Percentiles rank a stretch among this genome's conserved stretches.
phyloP scores from a whole-genome alignment of 1,140 invertebrate genomes.

The Frieseomelitta varia region DNA sequence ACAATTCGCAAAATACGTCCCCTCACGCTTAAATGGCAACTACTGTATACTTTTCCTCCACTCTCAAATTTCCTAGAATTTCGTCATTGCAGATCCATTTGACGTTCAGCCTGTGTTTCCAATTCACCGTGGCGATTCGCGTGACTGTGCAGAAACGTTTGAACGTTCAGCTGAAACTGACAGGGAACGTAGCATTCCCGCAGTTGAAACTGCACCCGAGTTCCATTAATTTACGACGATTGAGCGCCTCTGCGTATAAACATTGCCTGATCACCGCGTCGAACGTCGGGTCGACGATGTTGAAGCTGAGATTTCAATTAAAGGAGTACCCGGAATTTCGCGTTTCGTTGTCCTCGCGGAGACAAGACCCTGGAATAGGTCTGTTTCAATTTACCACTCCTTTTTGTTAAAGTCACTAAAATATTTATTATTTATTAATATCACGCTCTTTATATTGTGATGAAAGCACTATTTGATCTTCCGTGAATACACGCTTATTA shows the following conservation, averaged over 20 bases:
- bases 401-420: too few relatives aligned
- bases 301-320: conserved; percentile 63
- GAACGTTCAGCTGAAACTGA: conserved; percentile 52
- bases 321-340: conserved; percentile 71
- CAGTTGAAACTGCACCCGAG: conserved; percentile 62
- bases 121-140: conserved; percentile 38
- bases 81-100: conserved; percentile 35
- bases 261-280: conserved; percentile 53
- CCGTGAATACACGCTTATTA: too few relatives aligned
- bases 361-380: conserved; percentile 44
- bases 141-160: conserved; percentile 45
- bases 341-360: conserved; percentile 40
- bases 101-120: conserved; percentile 49
- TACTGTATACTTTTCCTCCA: too few relatives aligned
- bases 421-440: too few relatives aligned
- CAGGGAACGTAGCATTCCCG: conserved; percentile 66
- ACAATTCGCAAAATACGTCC: too few relatives aligned
- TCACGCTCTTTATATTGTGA: too few relatives aligned
- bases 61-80: too few relatives aligned
- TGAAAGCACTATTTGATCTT: too few relatives aligned
- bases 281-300: conserved; percentile 62
- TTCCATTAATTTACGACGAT: conserved; percentile 59
- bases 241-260: conserved; percentile 59
- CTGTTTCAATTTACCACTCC: not conserved
- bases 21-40: too few relatives aligned